Conservation (phyloP, 2,797 vertebrate genomes). For the Protonibea diacanthus region DNA sequence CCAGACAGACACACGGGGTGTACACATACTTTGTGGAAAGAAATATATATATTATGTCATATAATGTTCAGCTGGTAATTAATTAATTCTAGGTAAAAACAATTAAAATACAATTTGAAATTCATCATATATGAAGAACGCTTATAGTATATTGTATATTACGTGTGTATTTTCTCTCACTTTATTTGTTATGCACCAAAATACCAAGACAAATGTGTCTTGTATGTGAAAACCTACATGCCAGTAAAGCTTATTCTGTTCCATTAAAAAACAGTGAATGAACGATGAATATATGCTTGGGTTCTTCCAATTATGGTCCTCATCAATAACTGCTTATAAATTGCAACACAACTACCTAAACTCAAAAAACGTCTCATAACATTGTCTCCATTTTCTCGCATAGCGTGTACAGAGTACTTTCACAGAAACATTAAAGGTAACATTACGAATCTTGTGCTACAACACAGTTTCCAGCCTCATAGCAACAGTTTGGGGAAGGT, state of each 20-base stretch:
- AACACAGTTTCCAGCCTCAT: too few species aligned
- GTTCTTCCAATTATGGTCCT: background rate
- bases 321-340: background rate
- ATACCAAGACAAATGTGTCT: too few species aligned
- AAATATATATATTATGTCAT: background rate
- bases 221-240: too few species aligned
- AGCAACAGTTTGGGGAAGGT: too few species aligned
- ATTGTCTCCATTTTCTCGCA: background rate
- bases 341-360: background rate
- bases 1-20: background rate
- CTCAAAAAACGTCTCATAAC: background rate
- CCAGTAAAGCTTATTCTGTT: too few species aligned
- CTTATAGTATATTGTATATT: too few species aligned
- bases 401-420: background rate
- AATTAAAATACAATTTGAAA: background rate
- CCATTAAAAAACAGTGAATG: too few species aligned
- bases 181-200: too few species aligned
- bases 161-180: too few species aligned
- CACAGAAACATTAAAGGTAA: background rate
- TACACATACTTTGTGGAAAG: background rate
- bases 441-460: background rate
- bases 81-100: background rate
- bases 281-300: background rate
- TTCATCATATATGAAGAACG: background rate
- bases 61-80: background rate